A percentile compares a stretch with the other conserved stretches of the same genome.
Evolutionary conservation across 2,797 vertebrate species (phyloP).

Genomic region (Melanotaenia trifasciata): DNA sequence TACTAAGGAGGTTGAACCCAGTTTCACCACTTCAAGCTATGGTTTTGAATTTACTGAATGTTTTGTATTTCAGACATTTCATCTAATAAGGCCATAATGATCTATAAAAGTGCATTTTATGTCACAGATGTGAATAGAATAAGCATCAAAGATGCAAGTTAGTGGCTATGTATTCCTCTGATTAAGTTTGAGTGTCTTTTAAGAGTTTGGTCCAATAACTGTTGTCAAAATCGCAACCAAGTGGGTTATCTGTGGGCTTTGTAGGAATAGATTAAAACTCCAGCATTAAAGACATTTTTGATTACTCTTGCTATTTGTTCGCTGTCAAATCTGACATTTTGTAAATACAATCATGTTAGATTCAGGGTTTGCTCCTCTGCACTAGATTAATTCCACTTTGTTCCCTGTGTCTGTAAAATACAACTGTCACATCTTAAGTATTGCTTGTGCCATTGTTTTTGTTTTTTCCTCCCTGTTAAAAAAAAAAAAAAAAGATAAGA

Average conservation of each 20-base stretch:
- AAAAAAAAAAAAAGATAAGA: slow-evolving; percentile 62
- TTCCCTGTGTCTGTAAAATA: slow-evolving; percentile 41
- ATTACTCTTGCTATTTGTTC: slow-evolving; percentile 41
- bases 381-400: slow-evolving; percentile 49
- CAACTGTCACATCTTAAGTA: slow-evolving; percentile 56
- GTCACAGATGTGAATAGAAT: slow-evolving; percentile 7
- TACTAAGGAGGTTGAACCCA: neutral
- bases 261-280: slow-evolving; percentile 53
- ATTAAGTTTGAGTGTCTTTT: slow-evolving; percentile 49
- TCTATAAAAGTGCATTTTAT: neutral
- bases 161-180: slow-evolving; percentile 3
- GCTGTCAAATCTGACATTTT: slow-evolving; percentile 62
- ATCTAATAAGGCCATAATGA: neutral
- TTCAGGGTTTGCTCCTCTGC: slow-evolving; percentile 51
- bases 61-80: neutral
- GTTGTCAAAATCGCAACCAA: slow-evolving; percentile 17
- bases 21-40: neutral
- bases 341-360: slow-evolving; percentile 60
- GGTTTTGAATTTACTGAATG: neutral
- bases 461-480: slow-evolving; percentile 58
- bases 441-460: slow-evolving; percentile 40
- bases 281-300: slow-evolving; percentile 50
- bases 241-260: neutral
- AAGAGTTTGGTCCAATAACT: slow-evolving; percentile 45
- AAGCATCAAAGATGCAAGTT: slow-evolving; percentile 41